Base-by-base conservation (phyloP, 2,113 vertebrate species). In the Speoplatyrhinus poulsoni region DNA sequence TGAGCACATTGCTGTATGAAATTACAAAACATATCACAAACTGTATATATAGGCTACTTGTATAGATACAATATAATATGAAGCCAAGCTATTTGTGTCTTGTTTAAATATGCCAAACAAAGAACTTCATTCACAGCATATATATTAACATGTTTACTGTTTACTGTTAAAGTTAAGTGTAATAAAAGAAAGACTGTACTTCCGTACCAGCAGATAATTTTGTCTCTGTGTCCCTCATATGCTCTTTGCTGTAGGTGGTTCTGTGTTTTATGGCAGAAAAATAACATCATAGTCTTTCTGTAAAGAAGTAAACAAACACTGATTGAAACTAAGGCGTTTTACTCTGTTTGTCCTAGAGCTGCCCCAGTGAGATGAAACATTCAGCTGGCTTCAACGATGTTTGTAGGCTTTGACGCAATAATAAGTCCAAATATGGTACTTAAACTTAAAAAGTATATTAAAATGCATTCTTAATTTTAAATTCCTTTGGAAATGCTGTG, bases 121-220 rank as follows among this genome's bases (percentile, higher is more conserved):
- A 87, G 85, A 78, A 89, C 85, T 88, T 81, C 82, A 85, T 70
- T 75, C 67, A 80, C 71, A 75, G 73, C 80, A 76, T 79, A 76
- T 81, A 68, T 80, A 65, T 65, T 57, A 71, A 74, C 12, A 83
- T 62, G 50, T 69, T 85, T 84, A 77, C 41, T 81, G 83, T 83
- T 72, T 81, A 70, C 50, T 70, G 85, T 66, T 86, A 62, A 26
- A 70, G 85, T 66, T 86, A 62, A 26, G 75, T 88, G 76, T 82
- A 85, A 83, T 86, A 88, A 86, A 85, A 33, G 19, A 58, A 48
- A 33, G 17, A 5, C 13, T 58, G 8, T 58, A 9, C 15, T 6
- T 10, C 13, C 11, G 7, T 32, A 5, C 9, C 56, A 5, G 36
- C 36, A 41, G 7, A 41, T 2, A 0, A 3, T 26, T 2, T 26